Evolutionary conservation across 2,888 invertebrate species (phyloP).

Genomic region (Lasioglossum calceatum): DNA sequence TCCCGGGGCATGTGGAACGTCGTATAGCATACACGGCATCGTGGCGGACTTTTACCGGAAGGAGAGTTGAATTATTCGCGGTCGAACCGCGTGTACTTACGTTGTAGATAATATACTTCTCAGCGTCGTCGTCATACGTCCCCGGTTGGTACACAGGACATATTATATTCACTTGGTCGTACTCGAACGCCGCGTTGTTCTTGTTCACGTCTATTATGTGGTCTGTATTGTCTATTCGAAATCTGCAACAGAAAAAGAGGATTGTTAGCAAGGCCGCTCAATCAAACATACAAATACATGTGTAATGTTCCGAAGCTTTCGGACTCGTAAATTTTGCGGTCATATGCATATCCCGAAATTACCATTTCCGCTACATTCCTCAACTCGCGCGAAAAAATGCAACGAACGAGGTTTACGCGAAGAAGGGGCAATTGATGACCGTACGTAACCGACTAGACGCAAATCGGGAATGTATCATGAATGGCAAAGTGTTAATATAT

Average conservation of each 20-base stretch:
- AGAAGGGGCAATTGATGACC: neutral
- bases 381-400: neutral
- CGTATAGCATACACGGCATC: neutral
- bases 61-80: neutral
- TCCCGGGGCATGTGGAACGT: neutral
- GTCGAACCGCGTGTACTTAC: slow-evolving; percentile 85
- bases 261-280: neutral
- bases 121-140: slow-evolving; percentile 94
- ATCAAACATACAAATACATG: neutral
- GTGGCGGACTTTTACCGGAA: slow-evolving; percentile 15
- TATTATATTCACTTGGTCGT: slow-evolving; percentile 98
- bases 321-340: too few relatives aligned
- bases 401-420: neutral
- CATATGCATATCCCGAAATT: too few relatives aligned
- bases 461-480: neutral
- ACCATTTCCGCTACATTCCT: neutral
- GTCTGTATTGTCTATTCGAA: slow-evolving; percentile 98
- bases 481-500: neutral
- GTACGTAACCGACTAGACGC: neutral
- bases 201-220: slow-evolving; percentile 98
- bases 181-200: slow-evolving; percentile 96
- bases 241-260: slow-evolving; percentile 86
- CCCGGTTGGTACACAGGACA: slow-evolving; percentile 96
- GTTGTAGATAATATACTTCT: slow-evolving; percentile 98
- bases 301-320: too few relatives aligned